Conservation (phyloP, 2,888 invertebrate genomes). For the Pristionchus arcanus region DNA sequence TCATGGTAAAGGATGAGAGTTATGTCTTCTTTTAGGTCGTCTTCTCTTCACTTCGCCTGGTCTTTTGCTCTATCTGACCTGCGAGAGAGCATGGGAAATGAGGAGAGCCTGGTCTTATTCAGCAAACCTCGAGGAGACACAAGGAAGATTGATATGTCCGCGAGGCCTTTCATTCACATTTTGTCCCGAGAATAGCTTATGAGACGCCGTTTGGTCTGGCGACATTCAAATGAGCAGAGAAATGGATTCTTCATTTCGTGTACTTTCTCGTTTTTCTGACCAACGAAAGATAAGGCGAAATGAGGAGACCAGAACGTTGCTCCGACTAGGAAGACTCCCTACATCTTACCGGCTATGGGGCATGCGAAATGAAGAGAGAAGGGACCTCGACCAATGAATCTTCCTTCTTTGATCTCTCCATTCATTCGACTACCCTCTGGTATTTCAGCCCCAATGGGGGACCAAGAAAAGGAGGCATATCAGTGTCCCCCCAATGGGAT, state of each 20-base stretch:
- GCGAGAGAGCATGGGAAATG: no score
- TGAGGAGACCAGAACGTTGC: not conserved
- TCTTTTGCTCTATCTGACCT: no score
- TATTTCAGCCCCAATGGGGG: no score
- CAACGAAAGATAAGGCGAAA: not conserved
- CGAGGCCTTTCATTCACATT: not conserved
- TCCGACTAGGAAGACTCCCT: no score
- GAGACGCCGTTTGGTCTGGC: not conserved
- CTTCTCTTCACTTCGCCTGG: no score
- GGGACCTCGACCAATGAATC: not conserved
- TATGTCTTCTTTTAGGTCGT: no score
- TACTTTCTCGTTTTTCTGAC: not conserved
- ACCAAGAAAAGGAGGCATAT: no score
- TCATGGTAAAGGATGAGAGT: no score
- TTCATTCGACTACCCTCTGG: not conserved
- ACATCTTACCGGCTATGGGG: not conserved
- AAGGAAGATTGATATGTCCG: not conserved
- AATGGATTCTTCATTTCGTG: not conserved
- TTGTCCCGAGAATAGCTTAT: not conserved
- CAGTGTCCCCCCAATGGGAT: no score
- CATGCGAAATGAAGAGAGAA: not conserved
- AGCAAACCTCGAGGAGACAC: not conserved
- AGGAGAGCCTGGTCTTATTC: no score
- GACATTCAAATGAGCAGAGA: not conserved
- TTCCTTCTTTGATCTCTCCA: not conserved